phyloP scores from a whole-genome alignment of 2,113 vertebrate genomes.

The Herpailurus yagouaroundi region DNA sequence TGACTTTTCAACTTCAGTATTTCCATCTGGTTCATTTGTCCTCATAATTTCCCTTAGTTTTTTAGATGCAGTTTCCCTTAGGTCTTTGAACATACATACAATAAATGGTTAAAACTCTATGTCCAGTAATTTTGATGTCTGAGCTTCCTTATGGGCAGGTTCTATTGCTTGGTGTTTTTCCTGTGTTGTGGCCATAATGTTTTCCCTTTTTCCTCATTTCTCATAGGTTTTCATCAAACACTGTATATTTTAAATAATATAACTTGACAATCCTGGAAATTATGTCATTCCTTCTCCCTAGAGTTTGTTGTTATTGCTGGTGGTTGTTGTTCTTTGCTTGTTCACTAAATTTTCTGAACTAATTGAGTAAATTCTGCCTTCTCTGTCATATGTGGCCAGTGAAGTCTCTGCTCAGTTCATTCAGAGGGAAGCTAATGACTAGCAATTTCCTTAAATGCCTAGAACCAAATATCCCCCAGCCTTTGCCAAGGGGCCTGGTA shows the following conservation, averaged over 20 bases:
- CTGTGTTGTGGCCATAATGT: background rate
- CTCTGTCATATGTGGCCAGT: background rate
- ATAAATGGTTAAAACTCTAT: background rate
- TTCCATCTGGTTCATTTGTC: background rate
- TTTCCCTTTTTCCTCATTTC: background rate
- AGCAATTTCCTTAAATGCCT: background rate
- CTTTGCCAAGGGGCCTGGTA: background rate
- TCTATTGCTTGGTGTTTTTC: background rate
- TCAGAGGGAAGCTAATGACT: background rate
- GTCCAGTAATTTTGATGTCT: background rate
- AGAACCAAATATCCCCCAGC: background rate
- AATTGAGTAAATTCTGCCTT: background rate
- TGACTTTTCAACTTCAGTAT: background rate
- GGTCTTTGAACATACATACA: background rate
- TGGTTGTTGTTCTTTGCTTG: background rate
- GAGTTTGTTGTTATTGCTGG: background rate
- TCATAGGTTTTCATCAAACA: conserved; percentile 11
- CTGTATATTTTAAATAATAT: background rate
- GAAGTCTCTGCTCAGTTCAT: background rate
- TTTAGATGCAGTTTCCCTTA: background rate
- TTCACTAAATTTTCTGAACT: background rate
- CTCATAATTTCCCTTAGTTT: background rate
- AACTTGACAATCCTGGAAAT: background rate
- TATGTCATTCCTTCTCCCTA: background rate
- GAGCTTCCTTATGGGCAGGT: background rate